Conservation (phyloP, 2,888 invertebrate species). For the Thyatira batis region DNA sequence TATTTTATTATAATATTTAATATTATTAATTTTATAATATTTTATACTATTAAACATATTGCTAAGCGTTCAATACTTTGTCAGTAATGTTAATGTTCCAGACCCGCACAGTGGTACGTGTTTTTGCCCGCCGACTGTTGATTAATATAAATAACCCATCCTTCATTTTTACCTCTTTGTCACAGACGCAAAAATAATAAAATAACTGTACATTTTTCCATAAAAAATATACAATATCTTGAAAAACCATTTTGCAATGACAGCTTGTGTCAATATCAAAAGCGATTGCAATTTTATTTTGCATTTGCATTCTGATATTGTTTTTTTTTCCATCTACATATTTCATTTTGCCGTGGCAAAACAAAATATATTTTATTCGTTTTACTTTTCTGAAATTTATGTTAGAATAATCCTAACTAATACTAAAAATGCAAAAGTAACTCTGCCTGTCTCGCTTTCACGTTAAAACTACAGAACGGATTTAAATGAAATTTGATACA, state of each 20-base stretch:
- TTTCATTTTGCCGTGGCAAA: not conserved
- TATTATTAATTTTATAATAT: not conserved
- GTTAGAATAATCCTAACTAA: too few relatives aligned
- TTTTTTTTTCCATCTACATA: not conserved
- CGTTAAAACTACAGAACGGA: too few relatives aligned
- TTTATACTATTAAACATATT: too few relatives aligned
- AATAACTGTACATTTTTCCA: not conserved
- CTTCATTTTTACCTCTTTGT: constrained; percentile 16
- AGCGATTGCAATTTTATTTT: not conserved
- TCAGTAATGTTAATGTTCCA: constrained; percentile 1
- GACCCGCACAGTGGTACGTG: constrained; percentile 7
- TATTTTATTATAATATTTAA: not conserved
- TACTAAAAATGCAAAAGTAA: too few relatives aligned
- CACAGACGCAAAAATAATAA: not conserved
- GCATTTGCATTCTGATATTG: not conserved
- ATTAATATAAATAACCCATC: constrained; percentile 15
- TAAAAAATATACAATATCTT: not conserved
- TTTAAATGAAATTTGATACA: too few relatives aligned
- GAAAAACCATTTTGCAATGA: not conserved
- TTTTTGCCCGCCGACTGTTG: constrained; percentile 14
- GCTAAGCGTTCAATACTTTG: not conserved
- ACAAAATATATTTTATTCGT: not conserved
- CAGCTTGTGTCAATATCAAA: not conserved
- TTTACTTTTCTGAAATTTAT: not conserved
- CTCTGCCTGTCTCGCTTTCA: too few relatives aligned